A percentile compares a stretch with the other conserved stretches of the same genome.
phyloP scores from a whole-genome alignment of 2,797 vertebrate genomes.

The Myotis myotis region DNA sequence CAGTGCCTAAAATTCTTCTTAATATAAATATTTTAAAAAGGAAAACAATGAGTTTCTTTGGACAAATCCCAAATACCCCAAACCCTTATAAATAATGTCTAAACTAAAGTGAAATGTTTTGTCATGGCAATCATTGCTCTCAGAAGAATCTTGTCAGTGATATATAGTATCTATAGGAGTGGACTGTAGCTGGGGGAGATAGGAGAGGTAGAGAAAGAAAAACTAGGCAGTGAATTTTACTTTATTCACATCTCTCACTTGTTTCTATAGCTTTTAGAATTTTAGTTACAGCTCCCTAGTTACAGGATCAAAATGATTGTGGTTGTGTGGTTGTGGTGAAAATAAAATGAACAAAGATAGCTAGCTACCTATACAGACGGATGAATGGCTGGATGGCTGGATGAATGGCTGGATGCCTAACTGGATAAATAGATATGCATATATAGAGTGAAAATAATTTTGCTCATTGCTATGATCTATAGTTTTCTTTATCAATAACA shows the following conservation, averaged over 20 bases:
- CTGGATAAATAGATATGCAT: not conserved
- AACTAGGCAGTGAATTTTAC: not conserved
- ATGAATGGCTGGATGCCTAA: not conserved
- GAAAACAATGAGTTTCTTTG: not conserved
- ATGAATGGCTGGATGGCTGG: not conserved
- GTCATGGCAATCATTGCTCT: not conserved
- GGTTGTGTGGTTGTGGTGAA: not conserved
- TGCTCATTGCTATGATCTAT: not conserved
- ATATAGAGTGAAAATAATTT: not conserved
- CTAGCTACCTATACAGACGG: not conserved
- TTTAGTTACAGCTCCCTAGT: not conserved
- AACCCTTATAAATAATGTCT: not conserved
- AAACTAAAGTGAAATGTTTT: not conserved
- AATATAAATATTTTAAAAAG: conserved; percentile 19
- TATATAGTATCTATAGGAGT: not conserved
- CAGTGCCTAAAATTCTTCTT: not conserved
- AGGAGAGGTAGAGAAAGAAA: not conserved
- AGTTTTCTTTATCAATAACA: not conserved
- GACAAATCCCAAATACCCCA: not conserved
- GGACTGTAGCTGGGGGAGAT: not conserved
- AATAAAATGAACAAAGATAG: not conserved
- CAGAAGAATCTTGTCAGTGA: not conserved
- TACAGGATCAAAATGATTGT: not conserved
- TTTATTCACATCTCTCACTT: not conserved
- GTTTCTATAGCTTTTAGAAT: not conserved